Evolutionary conservation across 2,113 vertebrate genomes (phyloP), one percentile per base, ranked within the genome.

Genomic region (Mesembrinibis cayennensis): DNA sequence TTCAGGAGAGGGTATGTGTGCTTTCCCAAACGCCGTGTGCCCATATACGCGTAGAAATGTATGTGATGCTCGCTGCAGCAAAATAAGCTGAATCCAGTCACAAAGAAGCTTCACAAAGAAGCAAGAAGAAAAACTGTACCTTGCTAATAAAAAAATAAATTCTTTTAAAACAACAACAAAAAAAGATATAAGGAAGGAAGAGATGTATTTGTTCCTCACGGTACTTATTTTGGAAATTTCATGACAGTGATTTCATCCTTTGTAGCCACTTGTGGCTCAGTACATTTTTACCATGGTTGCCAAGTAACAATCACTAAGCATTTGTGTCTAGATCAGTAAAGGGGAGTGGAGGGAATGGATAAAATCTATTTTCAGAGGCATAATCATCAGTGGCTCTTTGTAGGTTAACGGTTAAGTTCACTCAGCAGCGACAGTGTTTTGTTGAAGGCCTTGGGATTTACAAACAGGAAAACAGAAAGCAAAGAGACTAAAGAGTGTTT

Each of bases 221-320:
- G 87, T 58, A 80, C 87, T 94, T 96, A 92, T 93, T 95, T 96
- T 91, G 87, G 91, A 93, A 95, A 95, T 95, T 94, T 97, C 92
- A 82, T 96, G 87, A 95, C 81, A 82, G 85, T 96, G 85, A 95
- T 96, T 96, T 95, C 96, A 97, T 97, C 78, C 55, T 95, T 87
- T 89, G 71, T 95, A 95, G 93, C 93, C 94, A 97, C 93, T 92
- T 96, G 94, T 96, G 93, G 94, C 95, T 96, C 76, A 15, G 89
- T 74, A 97, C 94, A 82, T 97, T 97, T 97, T 97, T 97, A 92
- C 95, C 91, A 4, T 87, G 89, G 95, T 97, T 97, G 95, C 96
- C 95, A 97, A 94, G 96, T 97, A 97, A 97, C 95, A 82, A 96
- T 96, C 94, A 91, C 96, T 96, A 95, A 94, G 93, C 84, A 85